These are phyloP conservation scores for Sebastes cheni DNA, from an alignment of 2,797 vertebrate species.

Conservation along the genomic window DNA sequence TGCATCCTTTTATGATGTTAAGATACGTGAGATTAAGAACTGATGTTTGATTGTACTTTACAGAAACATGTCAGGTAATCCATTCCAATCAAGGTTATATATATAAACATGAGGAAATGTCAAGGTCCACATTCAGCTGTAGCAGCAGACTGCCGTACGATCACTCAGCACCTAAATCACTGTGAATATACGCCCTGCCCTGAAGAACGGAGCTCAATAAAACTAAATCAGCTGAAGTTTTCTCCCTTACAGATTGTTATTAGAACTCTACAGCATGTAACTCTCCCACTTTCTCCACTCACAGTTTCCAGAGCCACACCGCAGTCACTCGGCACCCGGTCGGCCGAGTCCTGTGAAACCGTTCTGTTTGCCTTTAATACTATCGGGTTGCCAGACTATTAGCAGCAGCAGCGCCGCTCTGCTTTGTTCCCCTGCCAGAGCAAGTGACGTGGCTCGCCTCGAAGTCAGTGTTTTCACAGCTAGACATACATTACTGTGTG, in stretches of 20 bases:
- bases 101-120: background rate
- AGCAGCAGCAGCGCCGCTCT: constrained; percentile 44
- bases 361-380: constrained; percentile 52
- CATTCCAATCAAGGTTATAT: too few species aligned
- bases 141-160: background rate
- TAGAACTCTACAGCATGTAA: constrained; percentile 44
- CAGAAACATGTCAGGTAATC: background rate
- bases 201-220: constrained; percentile 19
- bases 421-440: constrained; percentile 70
- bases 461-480: constrained; percentile 73
- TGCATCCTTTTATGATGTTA: background rate
- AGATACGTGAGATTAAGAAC: background rate
- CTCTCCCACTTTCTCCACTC: constrained; percentile 24
- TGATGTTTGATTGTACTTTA: background rate
- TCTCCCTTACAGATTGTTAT: constrained; percentile 19
- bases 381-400: constrained; percentile 66
- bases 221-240: constrained; percentile 32
- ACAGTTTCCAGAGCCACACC: constrained; percentile 52
- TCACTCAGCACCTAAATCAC: background rate
- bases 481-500: constrained; percentile 71
- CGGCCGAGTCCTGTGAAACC: constrained; percentile 59
- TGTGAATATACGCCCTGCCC: background rate
- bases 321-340: constrained; percentile 50
- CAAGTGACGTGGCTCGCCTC: constrained; percentile 65
- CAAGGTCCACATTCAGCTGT: background rate